Evolutionary conservation across 1,140 invertebrate genomes (phyloP), one percentile per base, ranked within the genome.

Genomic region (Drosophila saltans): DNA sequence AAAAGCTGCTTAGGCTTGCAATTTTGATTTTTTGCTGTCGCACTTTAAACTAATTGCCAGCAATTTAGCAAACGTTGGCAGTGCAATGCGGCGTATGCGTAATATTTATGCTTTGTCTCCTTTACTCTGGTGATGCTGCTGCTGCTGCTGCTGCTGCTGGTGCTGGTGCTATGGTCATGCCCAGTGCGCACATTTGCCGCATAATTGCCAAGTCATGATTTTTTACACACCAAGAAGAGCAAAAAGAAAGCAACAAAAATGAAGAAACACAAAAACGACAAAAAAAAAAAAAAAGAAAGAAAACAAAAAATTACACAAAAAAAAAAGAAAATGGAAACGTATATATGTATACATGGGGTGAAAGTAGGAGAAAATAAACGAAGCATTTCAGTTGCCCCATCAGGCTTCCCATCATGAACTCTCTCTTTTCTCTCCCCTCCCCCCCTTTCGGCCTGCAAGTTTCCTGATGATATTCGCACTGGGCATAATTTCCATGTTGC

Each of bases 171-270:
- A 56, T 71, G 48, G 75, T 73, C 60, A 71, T 79, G 77, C 84
- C 77, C 84, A 81, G 69, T 89, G 84, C 84, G 84, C 78, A 84
- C 84, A 89, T 89, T 89, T 89, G 85, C 84, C 81, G 84, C 85
- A 89, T 89, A 89, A 89, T 89, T 89, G 84, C 84, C 85, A 89
- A 89, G 84, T 89, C 84, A 89, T 89, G 84, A 88, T 89, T 89
- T 89, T 89, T 89, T 89, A 80, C 77, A 89, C 77, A 80, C 76
- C 77, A 70, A 72, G 75, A 69, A 39, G 26, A 43, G 33, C 24
- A 30, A 30, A 33, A 59, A 24, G 21, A 65, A 41, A 67, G 57
- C 72, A 78, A 71, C 71, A 75, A 65, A 75, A 67, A 70, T 76
- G 72, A 62, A 75, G 74, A 72, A 75, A 73, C 43, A 77, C 78